Evolutionary conservation across 2,113 vertebrate genomes (phyloP), one percentile per base, ranked within the genome.

Genomic region (Mus pahari): DNA sequence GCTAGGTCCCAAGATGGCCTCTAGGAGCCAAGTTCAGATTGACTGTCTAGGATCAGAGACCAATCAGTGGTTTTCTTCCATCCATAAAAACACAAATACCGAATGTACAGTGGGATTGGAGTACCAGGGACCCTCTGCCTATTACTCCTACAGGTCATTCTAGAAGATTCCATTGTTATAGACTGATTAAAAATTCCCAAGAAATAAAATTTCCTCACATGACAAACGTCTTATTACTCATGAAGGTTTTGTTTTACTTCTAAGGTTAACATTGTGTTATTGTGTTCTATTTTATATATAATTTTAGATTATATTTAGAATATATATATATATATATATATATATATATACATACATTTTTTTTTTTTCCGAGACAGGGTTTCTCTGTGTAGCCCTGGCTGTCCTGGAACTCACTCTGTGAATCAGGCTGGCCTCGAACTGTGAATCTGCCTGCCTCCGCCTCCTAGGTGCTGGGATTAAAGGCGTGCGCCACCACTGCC

Each of bases 151-250:
- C 45, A 66, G n/a, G 75, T 4, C 66, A 77, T 68, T 81, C 28
- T 5, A 82, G 70, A 71, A 90, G 84, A 39, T 66, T 89, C 70
- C 62, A 42, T 91, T 73, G 28, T n/a, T 83, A 42, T 75, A 95
- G 45, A 87, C 26, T 36, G 50, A 10, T 45, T 82, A 70, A 71
- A 93, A 55, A 55, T 62, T 83, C 48, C 36, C 66, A 90, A 66
- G 66, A 68, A 68, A 9, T 3, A 66, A 74, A 50, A 22, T 11
- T 71, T 92, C 20, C 55, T 77, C 36, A 17, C 14, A 5, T 45
- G 39, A 73, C 33, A 75, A 64, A 12, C 45, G 88, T 28, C 3
- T 19, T 33, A 7, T 64, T 39, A n/a, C 2, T 73, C 53, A 55
- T 62, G 58, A 75, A 90, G n/a, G 19, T 45, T 73, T 66, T 64